Percentiles rank a stretch among this genome's conserved stretches.
Evolutionary conservation across 1,140 invertebrate species (phyloP).

Genomic region (Gonatopus flavifemur): DNA sequence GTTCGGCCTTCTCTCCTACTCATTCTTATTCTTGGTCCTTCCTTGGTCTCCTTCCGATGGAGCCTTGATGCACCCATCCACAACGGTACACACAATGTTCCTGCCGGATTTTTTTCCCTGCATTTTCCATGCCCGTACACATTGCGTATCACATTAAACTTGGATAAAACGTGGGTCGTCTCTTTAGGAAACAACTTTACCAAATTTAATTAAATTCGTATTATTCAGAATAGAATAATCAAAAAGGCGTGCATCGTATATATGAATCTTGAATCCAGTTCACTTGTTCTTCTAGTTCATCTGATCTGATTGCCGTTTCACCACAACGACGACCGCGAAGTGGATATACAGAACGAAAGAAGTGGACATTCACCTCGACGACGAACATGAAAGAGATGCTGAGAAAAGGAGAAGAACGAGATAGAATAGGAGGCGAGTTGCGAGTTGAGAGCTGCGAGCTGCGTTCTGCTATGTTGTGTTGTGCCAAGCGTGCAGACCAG

Average conservation of each 20-base stretch:
- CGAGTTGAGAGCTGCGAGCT: neutral
- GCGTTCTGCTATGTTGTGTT: too few species aligned
- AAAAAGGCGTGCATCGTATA: neutral
- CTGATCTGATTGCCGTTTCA: too few species aligned
- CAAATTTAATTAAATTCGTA: too few species aligned
- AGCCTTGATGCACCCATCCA: slow-evolving; percentile 14
- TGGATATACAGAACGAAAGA: slow-evolving; percentile 13
- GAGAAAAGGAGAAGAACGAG: neutral
- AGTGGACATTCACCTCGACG: slow-evolving; percentile 49
- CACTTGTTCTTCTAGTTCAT: slow-evolving; percentile 51
- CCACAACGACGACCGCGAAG: neutral
- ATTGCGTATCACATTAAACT: slow-evolving; percentile 21
- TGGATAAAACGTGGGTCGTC: too few species aligned
- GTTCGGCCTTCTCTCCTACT: slow-evolving; percentile 27
- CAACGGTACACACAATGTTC: slow-evolving; percentile 20
- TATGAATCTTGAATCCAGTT: slow-evolving; percentile 42
- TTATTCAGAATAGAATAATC: too few species aligned
- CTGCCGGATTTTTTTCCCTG: slow-evolving; percentile 18
- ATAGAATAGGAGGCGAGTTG: too few species aligned
- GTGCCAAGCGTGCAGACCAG: too few species aligned
- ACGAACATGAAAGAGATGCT: slow-evolving; percentile 1
- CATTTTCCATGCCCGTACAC: slow-evolving; percentile 15
- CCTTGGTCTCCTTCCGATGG: slow-evolving; percentile 19
- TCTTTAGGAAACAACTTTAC: too few species aligned
- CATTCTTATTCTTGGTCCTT: slow-evolving; percentile 21